A percentile compares a stretch with the other conserved stretches of the same genome.
These are phyloP conservation scores for Blastomussa wellsi DNA, from an alignment of 92 coral and sea anemone species.

Conservation along the genomic window DNA sequence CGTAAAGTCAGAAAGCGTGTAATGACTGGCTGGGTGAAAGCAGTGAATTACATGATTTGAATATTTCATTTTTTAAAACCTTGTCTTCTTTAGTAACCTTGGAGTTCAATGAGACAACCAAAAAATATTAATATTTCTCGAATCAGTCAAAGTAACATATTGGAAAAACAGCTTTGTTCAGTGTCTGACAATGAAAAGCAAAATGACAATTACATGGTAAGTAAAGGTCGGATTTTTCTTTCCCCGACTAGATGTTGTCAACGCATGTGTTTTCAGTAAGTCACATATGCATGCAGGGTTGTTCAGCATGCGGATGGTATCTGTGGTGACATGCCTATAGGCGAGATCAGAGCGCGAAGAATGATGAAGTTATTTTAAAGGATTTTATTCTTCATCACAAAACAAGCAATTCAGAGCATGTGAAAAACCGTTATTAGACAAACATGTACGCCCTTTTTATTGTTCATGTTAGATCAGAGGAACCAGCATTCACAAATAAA, in stretches of 20 bases:
- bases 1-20: background rate
- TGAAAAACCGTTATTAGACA: background rate
- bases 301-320: background rate
- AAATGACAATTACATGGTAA: background rate
- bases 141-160: background rate
- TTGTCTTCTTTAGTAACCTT: background rate
- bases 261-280: background rate
- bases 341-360: background rate
- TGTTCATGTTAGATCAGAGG: background rate
- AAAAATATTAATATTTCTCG: background rate
- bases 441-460: background rate
- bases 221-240: background rate
- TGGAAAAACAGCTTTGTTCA: constrained; percentile 3
- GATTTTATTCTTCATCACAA: background rate
- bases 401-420: constrained; percentile 5
- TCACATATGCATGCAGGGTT: background rate
- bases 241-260: background rate
- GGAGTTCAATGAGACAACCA: background rate
- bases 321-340: constrained; percentile 13
- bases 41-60: background rate
- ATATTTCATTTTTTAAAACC: background rate
- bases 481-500: background rate
- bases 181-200: background rate
- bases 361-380: background rate
- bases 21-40: too few relatives aligned